These are phyloP conservation scores for Rhabdomys pumilio DNA, from an alignment of 2,797 vertebrate genomes.

Conservation along the genomic window DNA sequence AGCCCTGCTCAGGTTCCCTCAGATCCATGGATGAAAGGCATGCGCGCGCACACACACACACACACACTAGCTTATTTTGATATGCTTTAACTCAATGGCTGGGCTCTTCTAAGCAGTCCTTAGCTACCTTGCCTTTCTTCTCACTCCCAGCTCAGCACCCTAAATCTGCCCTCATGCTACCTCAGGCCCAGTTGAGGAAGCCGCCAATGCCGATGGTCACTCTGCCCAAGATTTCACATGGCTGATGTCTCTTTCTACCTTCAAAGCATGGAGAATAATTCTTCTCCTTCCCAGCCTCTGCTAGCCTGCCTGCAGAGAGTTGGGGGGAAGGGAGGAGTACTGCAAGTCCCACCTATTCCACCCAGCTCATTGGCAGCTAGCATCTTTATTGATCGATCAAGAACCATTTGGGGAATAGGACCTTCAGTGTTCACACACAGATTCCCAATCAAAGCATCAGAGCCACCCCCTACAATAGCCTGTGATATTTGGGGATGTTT, in stretches of 20 bases:
- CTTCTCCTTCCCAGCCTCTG: neutral
- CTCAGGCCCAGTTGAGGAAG: neutral
- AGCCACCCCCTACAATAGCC: neutral
- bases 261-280: neutral
- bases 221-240: neutral
- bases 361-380: neutral
- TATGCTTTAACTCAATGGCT: neutral
- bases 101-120: neutral
- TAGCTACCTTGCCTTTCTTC: neutral
- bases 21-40: rapidly evolving
- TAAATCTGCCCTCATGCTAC: neutral
- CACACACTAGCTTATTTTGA: neutral
- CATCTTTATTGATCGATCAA: neutral
- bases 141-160: neutral
- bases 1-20: neutral
- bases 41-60: neutral
- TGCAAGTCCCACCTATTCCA: neutral
- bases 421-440: neutral
- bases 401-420: neutral
- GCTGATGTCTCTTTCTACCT: neutral
- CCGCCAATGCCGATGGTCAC: neutral
- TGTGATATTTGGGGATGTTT: neutral
- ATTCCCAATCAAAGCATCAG: neutral
- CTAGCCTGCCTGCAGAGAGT: neutral
- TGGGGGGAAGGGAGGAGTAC: too few relatives aligned